Evolutionary conservation across 2,113 vertebrate genomes (phyloP).

Genomic region (Triplophysa rosa): DNA sequence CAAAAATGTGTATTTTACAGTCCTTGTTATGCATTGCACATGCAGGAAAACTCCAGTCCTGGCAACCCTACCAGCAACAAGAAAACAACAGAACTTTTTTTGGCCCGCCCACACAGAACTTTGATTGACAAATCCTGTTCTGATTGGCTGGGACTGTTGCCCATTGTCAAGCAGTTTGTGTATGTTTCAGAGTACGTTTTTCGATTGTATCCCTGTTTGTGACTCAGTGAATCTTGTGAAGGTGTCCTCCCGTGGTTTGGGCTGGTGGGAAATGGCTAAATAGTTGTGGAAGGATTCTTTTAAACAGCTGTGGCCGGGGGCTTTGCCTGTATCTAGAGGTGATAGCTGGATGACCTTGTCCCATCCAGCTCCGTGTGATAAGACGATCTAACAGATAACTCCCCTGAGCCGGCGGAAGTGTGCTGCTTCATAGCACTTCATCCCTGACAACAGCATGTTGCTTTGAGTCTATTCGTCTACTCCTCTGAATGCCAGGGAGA

Average conservation of each 20-base stretch:
- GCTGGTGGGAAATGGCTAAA: constrained; percentile 21
- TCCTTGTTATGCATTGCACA: too few species aligned
- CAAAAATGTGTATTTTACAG: too few species aligned
- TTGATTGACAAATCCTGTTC: too few species aligned
- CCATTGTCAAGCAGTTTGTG: too few species aligned
- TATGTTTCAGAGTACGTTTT: too few species aligned
- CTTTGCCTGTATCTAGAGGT: constrained; percentile 56
- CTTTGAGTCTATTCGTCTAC: not conserved
- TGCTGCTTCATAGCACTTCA: constrained; percentile 36
- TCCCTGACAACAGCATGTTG: constrained; percentile 18
- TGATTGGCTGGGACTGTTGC: too few species aligned
- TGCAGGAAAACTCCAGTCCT: too few species aligned
- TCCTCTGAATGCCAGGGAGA: not conserved
- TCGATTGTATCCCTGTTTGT: not conserved
- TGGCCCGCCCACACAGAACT: too few species aligned
- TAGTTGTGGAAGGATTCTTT: constrained; percentile 60
- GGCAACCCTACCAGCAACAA: too few species aligned
- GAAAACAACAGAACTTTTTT: too few species aligned
- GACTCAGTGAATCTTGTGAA: not conserved
- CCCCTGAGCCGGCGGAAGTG: constrained; percentile 51
- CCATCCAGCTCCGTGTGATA: constrained; percentile 60
- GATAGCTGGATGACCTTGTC: constrained; percentile 69
- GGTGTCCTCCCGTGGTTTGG: constrained; percentile 2
- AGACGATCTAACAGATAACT: constrained; percentile 68
- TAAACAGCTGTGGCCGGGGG: constrained; percentile 63